Base-by-base conservation (phyloP, 2,113 vertebrate species). In the Gobius niger region DNA sequence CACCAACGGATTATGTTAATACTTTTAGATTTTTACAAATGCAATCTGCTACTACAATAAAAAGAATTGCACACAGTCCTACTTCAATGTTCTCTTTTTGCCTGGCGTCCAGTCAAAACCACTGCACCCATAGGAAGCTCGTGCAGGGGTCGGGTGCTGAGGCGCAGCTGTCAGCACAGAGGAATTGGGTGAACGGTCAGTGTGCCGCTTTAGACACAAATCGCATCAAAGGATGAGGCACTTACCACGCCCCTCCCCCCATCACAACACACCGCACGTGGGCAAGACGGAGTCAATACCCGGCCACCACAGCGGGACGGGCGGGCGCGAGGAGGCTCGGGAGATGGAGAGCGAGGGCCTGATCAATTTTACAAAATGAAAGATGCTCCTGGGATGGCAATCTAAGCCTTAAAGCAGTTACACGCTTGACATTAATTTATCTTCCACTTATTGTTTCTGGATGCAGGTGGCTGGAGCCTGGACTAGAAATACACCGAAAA, bases 141-240 rank as follows among this genome's bases (percentile, higher is more conserved):
- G 15, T n/a, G 51, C 16, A 54, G 54, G 44, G 44, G 54, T 72
- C 62, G 52, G 54, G 53, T 65, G 16, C 1, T 6, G 51, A 82
- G 42, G 53, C 51, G 69, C 80, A 73, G 83, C 80, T 83, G 86
- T 73, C 81, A 70, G 42, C 18, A 75, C 42, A 51, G 41, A 68
- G 42, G 84, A 87, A 86, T 85, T 83, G 75, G 82, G 80, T 87
- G 83, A 89, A 82, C 62, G 68, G 85, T 85, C 86, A 89, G 75
- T 75, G 74, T 76, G 82, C 69, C 42, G 42, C 73, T 77, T 86
- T 85, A 78, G 67, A 82, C n/a, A 49, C 85, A 89, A 88, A 85
- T 85, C 87, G 79, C 81, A 87, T 89, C 80, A 87, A 80, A 77
- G 85, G 87, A 83, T 84, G 80, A 87, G 68, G 78, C 67, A 2